phyloP scores from a whole-genome alignment of 2,888 invertebrate genomes.

The Sepiola atlantica region DNA sequence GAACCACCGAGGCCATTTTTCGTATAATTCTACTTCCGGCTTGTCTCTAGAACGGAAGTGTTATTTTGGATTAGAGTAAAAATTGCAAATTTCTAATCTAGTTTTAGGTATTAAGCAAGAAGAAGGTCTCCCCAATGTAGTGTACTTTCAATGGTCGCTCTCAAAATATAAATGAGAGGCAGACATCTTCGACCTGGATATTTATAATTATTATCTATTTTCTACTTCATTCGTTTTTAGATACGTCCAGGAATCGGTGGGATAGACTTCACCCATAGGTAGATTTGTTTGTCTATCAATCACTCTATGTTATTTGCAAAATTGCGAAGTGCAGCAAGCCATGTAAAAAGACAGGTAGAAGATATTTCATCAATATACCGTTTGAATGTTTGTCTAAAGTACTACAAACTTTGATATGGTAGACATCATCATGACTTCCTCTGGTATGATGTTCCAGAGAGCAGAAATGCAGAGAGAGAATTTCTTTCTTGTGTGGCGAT shows the following conservation, averaged over 20 bases:
- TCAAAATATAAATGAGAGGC: background rate
- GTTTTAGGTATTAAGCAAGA: background rate
- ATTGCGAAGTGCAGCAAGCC: no score
- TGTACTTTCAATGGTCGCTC: background rate
- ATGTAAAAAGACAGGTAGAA: no score
- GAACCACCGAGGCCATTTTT: background rate
- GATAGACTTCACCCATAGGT: no score
- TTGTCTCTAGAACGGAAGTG: background rate
- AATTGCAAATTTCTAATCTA: background rate
- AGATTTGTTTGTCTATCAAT: no score
- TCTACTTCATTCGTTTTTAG: background rate
- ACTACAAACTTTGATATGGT: no score
- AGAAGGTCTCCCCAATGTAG: background rate
- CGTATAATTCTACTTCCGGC: background rate
- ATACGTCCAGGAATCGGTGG: background rate
- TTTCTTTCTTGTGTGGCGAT: no score
- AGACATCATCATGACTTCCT: no score
- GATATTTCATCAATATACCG: no score
- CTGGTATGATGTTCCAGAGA: no score
- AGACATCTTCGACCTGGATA: background rate
- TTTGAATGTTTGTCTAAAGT: no score
- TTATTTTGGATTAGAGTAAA: slow-evolving; percentile 1
- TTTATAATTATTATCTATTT: background rate
- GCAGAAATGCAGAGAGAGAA: no score
- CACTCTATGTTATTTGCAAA: no score